These are phyloP conservation scores for Epinotia nisella DNA, from an alignment of 2,888 invertebrate species.

Conservation along the genomic window DNA sequence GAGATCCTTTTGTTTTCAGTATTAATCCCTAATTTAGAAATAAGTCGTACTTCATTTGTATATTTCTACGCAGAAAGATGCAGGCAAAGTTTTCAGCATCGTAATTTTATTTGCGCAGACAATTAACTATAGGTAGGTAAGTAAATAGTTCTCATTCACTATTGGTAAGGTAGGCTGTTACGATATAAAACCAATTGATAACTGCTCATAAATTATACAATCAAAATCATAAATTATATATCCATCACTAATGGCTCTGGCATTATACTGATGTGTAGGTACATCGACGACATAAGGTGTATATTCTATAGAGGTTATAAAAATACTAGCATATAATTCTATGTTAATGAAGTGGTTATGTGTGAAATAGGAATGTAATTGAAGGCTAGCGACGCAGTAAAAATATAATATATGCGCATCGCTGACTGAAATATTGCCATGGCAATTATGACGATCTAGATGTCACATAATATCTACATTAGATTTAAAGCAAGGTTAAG, in stretches of 20 bases:
- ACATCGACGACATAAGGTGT: background rate
- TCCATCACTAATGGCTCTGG: background rate
- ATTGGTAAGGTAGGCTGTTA: too few species aligned
- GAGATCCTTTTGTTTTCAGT: too few species aligned
- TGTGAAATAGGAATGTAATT: conserved; percentile 21
- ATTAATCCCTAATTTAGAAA: too few species aligned
- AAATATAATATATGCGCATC: conserved; percentile 22
- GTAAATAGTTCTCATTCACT: too few species aligned
- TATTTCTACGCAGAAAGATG: background rate
- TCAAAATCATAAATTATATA: too few species aligned
- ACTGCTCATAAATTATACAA: background rate
- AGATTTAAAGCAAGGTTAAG: background rate
- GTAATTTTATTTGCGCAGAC: background rate
- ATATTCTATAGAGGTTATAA: background rate
- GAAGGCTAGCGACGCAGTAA: conserved; percentile 1
- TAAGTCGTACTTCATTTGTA: too few species aligned
- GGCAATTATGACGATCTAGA: conserved; percentile 13
- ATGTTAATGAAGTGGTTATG: conserved; percentile 21
- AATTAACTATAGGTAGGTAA: background rate
- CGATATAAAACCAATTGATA: background rate
- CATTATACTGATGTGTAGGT: background rate
- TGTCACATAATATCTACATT: background rate
- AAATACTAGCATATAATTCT: conserved; percentile 12
- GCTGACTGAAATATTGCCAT: conserved; percentile 6
- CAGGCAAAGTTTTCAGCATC: background rate